These are phyloP conservation scores for Ardeotis arabs DNA, from an alignment of 2,113 vertebrate genomes.

Conservation along the genomic window DNA sequence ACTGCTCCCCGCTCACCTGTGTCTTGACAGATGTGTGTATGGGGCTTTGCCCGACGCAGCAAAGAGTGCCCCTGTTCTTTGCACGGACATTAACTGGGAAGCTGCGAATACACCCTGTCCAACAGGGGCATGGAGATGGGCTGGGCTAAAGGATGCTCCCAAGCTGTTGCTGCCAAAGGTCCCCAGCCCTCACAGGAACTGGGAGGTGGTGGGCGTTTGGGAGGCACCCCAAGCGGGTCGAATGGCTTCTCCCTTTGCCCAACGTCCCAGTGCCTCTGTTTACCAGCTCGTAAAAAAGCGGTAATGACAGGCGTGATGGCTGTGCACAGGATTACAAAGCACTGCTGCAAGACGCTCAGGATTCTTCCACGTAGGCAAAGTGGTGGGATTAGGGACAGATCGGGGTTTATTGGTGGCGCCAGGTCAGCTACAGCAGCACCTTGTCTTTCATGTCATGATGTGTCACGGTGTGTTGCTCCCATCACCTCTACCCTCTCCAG, in stretches of 20 bases:
- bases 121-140: neutral
- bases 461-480: neutral
- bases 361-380: neutral
- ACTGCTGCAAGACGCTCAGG: neutral
- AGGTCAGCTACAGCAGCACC: rapidly evolving
- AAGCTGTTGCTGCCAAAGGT: neutral
- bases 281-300: neutral
- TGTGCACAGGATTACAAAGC: too few species aligned
- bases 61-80: neutral
- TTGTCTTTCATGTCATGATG: neutral
- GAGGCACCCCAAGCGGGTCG: neutral
- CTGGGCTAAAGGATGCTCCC: neutral
- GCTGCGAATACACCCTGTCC: neutral
- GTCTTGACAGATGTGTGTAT: too few species aligned
- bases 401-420: neutral
- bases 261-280: neutral
- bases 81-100: neutral
- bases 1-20: neutral
- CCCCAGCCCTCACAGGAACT: neutral
- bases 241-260: neutral
- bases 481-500: neutral
- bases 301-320: neutral
- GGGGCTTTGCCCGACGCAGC: neutral
- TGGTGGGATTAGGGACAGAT: neutral
- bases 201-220: neutral